Conservation (phyloP, 1,140 invertebrate genomes). For the Calephelis virginiensis region DNA sequence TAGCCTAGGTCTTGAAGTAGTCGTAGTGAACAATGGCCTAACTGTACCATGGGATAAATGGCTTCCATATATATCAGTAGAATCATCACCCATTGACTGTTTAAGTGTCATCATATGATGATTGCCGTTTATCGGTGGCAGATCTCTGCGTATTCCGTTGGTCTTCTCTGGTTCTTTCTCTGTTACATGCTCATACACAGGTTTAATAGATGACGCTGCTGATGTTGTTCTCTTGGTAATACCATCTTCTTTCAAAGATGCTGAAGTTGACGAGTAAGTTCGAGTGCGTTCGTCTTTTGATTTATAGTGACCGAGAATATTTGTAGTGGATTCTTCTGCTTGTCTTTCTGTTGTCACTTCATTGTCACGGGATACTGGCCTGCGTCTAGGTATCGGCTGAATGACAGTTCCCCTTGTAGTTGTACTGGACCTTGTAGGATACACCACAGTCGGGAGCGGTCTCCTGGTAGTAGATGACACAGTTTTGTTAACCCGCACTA, state of each 20-base stretch:
- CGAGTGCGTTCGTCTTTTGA: slow-evolving; percentile 49
- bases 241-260: slow-evolving; percentile 50
- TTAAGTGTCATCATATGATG: slow-evolving; percentile 69
- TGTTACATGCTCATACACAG: slow-evolving; percentile 70
- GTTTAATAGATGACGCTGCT: slow-evolving; percentile 66
- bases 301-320: slow-evolving; percentile 53
- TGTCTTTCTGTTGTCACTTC: slow-evolving; percentile 56
- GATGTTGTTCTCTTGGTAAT: slow-evolving; percentile 60
- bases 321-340: slow-evolving; percentile 61
- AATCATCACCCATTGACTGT: slow-evolving; percentile 80
- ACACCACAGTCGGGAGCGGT: slow-evolving; percentile 69
- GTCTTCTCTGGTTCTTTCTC: slow-evolving; percentile 71
- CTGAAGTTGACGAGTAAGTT: slow-evolving; percentile 48
- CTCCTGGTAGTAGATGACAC: slow-evolving; percentile 70
- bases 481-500: slow-evolving; percentile 71
- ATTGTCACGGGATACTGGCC: slow-evolving; percentile 54
- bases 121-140: slow-evolving; percentile 66
- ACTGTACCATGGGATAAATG: slow-evolving; percentile 80
- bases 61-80: slow-evolving; percentile 83
- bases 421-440: slow-evolving; percentile 66
- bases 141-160: slow-evolving; percentile 78
- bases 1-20: slow-evolving; percentile 71
- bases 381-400: slow-evolving; percentile 80
- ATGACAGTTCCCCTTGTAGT: slow-evolving; percentile 80
- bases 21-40: slow-evolving; percentile 83